Evolutionary conservation across 1,140 invertebrate species (phyloP), one percentile per base, ranked within the genome.

Genomic region (Mizuhopecten yessoensis): DNA sequence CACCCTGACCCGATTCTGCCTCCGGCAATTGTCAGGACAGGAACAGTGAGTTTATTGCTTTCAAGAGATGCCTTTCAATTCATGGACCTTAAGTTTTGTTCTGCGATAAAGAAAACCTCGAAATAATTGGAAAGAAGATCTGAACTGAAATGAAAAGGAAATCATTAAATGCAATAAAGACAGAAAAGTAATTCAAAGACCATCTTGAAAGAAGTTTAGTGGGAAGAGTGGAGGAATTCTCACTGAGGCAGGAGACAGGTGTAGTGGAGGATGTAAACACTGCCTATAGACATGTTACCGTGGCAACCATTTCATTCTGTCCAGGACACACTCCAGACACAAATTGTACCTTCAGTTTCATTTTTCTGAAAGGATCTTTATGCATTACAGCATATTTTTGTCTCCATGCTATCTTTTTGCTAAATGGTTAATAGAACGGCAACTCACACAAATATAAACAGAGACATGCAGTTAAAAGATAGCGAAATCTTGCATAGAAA

Each of bases 61-160:
- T 75, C 57, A 75, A 75, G 57, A 75, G 57, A 75, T 75, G 57
- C 57, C 17, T 75, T 75, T 75, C n/a, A 75, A n/a, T 29, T 75
- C 57, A n/a, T 17, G 23, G 57, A 75, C 57, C 57, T 75, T 75
- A n/a, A 75, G 23, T 75, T 75, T 75, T 75, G 57, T 75, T 75
- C 57, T 75, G 23, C 29, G 57, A 75, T 75, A 75, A 75, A 75
- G 57, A 75, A 75, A 75, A 75, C 57, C 57, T 75, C 57, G 57
- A 75, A 75, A 75, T 75, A 75, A 75, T 75, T 75, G 57, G 57
- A 75, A 29, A 75, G 57, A 75, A 75, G 57, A 75, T n/a, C n/a
- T 75, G 23, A 75, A 75, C 57, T 75, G 57, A 75, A 75, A 75
- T 75, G 57, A 75, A 75, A 75, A 75, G 57, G 57, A 75, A 75